phyloP scores from a whole-genome alignment of 1,140 invertebrate genomes.

The Drosophila leontia region DNA sequence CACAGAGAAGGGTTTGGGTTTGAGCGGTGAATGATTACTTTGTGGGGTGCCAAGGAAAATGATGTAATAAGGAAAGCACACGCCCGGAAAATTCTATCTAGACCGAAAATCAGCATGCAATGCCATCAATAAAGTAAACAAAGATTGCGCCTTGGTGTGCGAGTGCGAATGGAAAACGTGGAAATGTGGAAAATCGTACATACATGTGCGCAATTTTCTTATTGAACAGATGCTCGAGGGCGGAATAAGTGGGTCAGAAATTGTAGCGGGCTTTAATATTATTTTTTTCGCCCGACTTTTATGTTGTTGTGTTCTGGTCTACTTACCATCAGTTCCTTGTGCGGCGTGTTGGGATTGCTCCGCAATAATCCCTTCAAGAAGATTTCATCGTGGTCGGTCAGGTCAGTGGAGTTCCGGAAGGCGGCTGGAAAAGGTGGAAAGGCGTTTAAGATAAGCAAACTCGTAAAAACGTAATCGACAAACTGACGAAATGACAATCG shows the following conservation, averaged over 20 bases:
- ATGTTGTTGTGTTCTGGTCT: constrained; percentile 30
- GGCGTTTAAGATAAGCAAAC: constrained; percentile 11
- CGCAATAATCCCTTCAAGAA: constrained; percentile 77
- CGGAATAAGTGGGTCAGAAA: constrained; percentile 66
- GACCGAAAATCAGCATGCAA: constrained; percentile 61
- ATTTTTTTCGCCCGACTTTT: constrained; percentile 17
- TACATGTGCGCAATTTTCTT: constrained; percentile 59
- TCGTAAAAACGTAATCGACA: constrained; percentile 29
- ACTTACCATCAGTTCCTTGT: constrained; percentile 80
- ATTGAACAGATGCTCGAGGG: constrained; percentile 49
- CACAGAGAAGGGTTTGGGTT: constrained; percentile 17
- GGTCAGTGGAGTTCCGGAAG: constrained; percentile 67
- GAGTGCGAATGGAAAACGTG: constrained; percentile 49
- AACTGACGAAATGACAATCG: constrained; percentile 19
- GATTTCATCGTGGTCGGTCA: constrained; percentile 79
- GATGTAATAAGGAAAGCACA: constrained; percentile 72
- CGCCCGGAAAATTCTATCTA: constrained; percentile 42
- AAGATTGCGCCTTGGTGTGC: constrained; percentile 30
- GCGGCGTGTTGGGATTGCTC: constrained; percentile 77
- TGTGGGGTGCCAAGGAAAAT: constrained; percentile 39
- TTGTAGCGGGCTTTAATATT: constrained; percentile 6
- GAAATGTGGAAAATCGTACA: constrained; percentile 32
- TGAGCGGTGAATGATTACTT: constrained; percentile 15
- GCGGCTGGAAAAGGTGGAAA: constrained; percentile 44
- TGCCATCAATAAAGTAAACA: constrained; percentile 70